These are phyloP conservation scores for Halcyon badia DNA, from an alignment of 2,797 vertebrate genomes.

Conservation along the genomic window DNA sequence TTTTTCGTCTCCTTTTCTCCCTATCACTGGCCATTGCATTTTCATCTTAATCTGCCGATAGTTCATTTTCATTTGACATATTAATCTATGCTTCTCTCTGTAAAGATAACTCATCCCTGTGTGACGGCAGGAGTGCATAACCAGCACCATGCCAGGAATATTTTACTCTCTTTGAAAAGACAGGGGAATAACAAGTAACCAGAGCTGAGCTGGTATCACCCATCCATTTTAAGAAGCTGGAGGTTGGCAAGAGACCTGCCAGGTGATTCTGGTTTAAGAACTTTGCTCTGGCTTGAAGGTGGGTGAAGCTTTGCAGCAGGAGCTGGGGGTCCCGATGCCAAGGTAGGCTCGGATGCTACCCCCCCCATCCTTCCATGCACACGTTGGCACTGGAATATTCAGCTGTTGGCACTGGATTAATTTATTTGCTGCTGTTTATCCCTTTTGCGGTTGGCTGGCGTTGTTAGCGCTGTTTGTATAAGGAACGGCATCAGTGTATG, in stretches of 20 bases:
- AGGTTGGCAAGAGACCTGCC: background rate
- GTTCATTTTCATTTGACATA: conserved; percentile 69
- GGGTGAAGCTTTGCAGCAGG: background rate
- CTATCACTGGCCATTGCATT: conserved; percentile 5
- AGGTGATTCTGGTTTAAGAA: background rate
- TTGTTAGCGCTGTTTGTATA: conserved; percentile 39
- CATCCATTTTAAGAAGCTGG: background rate
- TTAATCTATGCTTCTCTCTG: conserved; percentile 65
- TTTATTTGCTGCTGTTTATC: conserved; percentile 41
- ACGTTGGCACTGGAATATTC: fast-evolving
- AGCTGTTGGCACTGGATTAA: background rate
- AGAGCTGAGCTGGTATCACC: background rate
- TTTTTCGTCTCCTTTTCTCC: conserved; percentile 6
- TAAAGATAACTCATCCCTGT: conserved; percentile 60
- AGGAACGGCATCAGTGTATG: background rate
- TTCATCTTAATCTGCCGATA: conserved; percentile 49
- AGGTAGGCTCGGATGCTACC: background rate
- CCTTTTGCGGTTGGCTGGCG: background rate
- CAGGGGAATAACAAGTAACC: conserved; percentile 35
- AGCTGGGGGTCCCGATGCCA: background rate
- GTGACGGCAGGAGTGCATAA: conserved; percentile 14
- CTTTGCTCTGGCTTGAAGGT: background rate
- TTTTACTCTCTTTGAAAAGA: conserved; percentile 27
- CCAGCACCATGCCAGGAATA: conserved; percentile 36
- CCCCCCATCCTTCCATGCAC: fast-evolving